phyloP scores from a whole-genome alignment of 2,113 vertebrate genomes.

The Gulo gulo region DNA sequence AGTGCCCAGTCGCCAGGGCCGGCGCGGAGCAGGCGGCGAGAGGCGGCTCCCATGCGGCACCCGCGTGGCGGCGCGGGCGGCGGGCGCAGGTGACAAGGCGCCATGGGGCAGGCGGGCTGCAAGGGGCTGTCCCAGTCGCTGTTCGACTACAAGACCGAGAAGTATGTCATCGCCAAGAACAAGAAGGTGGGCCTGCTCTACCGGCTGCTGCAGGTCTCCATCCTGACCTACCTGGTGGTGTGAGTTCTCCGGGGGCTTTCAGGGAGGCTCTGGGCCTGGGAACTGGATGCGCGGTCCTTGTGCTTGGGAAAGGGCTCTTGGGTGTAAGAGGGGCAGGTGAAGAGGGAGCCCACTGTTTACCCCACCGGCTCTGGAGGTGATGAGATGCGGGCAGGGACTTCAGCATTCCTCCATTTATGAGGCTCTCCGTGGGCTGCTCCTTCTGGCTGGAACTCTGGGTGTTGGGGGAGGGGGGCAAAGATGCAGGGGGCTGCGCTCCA shows the following conservation, averaged over 20 bases:
- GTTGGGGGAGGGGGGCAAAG: not conserved
- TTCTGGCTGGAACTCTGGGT: not conserved
- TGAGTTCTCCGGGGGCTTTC: conserved; percentile 78
- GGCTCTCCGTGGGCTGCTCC: not conserved
- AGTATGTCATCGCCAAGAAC: conserved; percentile 95
- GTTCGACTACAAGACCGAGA: conserved; percentile 96
- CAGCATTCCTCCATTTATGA: not conserved
- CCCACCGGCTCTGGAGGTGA: not conserved
- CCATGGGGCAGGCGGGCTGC: conserved; percentile 88
- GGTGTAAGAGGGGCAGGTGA: not conserved
- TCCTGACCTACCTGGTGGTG: conserved; percentile 95
- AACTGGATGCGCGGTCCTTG: not conserved
- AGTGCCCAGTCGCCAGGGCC: not conserved
- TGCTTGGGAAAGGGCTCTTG: not conserved
- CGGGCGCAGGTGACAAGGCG: not conserved
- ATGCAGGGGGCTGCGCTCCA: not conserved
- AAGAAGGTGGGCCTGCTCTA: conserved; percentile 94
- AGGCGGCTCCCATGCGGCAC: not conserved
- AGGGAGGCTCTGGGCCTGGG: not conserved
- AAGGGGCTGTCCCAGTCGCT: conserved; percentile 86
- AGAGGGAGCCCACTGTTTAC: not conserved
- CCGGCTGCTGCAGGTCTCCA: conserved; percentile 90
- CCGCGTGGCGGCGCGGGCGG: not conserved
- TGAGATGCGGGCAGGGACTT: not conserved
- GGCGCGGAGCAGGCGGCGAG: not conserved